phyloP scores from a whole-genome alignment of 1,140 invertebrate species.

The Helicoverpa zea region DNA sequence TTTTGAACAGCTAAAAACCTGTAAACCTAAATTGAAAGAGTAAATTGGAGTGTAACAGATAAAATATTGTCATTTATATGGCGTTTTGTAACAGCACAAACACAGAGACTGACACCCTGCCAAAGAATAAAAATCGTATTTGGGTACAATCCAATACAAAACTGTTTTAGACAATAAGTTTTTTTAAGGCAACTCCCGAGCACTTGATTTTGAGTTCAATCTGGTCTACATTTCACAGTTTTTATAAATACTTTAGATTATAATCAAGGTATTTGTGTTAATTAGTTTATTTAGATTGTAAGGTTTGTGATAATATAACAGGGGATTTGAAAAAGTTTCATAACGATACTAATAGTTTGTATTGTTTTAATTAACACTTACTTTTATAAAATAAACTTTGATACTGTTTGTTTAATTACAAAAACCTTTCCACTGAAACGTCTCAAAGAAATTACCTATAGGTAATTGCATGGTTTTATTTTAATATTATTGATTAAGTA shows the following conservation, averaged over 20 bases:
- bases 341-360: too few species aligned
- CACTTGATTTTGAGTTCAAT: constrained; percentile 8
- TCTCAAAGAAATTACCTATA: too few species aligned
- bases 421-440: background rate
- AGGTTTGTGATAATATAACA: too few species aligned
- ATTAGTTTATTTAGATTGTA: too few species aligned
- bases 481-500: too few species aligned
- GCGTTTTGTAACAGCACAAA: constrained; percentile 66
- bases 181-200: background rate
- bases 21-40: background rate
- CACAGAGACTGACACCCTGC: constrained; percentile 65
- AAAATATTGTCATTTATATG: constrained; percentile 66
- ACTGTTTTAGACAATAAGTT: constrained; percentile 29
- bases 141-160: constrained; percentile 59
- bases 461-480: too few species aligned
- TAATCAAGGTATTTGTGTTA: background rate
- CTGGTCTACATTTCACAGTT: background rate
- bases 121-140: constrained; percentile 72
- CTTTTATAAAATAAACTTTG: too few species aligned
- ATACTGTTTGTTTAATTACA: background rate
- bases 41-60: constrained; percentile 52
- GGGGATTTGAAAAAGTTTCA: too few species aligned
- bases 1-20: background rate
- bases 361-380: too few species aligned
- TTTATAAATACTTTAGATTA: background rate